Evolutionary conservation across 2,797 vertebrate genomes (phyloP).

Genomic region (Lindbergichthys nudifrons): DNA sequence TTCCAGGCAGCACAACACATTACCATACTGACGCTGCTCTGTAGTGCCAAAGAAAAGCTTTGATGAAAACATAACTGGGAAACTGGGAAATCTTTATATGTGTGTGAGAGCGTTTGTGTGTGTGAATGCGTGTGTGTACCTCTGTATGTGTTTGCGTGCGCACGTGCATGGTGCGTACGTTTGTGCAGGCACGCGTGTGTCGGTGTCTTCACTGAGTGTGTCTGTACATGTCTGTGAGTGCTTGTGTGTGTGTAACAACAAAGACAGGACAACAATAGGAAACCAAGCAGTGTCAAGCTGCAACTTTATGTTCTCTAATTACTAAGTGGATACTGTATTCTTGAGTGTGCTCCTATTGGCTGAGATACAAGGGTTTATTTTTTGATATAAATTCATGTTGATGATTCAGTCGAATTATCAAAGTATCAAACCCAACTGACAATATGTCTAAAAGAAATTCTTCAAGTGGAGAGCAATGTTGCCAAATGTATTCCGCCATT

Average conservation of each 20-base stretch:
- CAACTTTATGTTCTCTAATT: slow-evolving; percentile 86
- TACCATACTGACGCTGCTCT: slow-evolving; percentile 86
- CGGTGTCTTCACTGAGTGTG: slow-evolving; percentile 5
- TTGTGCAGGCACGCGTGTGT: background rate
- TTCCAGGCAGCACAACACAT: slow-evolving; percentile 87
- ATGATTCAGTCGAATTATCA: slow-evolving; percentile 77
- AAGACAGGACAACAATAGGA: slow-evolving; percentile 82
- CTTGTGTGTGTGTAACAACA: slow-evolving; percentile 72
- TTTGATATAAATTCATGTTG: slow-evolving; percentile 78
- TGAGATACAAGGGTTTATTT: slow-evolving; percentile 69
- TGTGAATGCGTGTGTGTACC: slow-evolving; percentile 54
- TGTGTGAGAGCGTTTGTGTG: slow-evolving; percentile 66
- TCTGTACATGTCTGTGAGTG: slow-evolving; percentile 30
- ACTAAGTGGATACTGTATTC: slow-evolving; percentile 77
- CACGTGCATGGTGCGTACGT: slow-evolving; percentile 6
- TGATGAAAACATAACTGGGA: slow-evolving; percentile 88
- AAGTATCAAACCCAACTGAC: slow-evolving; percentile 74
- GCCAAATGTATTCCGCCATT: slow-evolving; percentile 77
- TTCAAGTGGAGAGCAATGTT: slow-evolving; percentile 72
- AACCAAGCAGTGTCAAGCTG: slow-evolving; percentile 84
- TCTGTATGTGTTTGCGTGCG: slow-evolving; percentile 39
- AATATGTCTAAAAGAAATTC: slow-evolving; percentile 78
- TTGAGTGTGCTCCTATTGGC: slow-evolving; percentile 76
- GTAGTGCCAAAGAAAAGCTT: slow-evolving; percentile 87
- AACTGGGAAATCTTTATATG: slow-evolving; percentile 84